Evolutionary conservation across 2,888 invertebrate genomes (phyloP), one percentile per base, ranked within the genome.

Genomic region (Hartigia nigra): DNA sequence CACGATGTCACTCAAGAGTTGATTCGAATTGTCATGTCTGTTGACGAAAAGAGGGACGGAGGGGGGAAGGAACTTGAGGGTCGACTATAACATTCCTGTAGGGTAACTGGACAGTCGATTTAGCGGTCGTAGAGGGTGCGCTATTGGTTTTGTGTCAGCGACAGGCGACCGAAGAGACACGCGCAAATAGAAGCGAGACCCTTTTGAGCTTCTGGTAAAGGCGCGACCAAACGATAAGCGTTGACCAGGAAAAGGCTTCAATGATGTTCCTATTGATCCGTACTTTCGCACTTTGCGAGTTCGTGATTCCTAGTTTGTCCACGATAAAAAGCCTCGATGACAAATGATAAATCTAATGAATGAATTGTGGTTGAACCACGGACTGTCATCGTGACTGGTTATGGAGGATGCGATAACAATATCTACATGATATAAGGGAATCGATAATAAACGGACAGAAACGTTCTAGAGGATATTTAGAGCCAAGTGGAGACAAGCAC

Each of bases 401-500:
- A 23, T 9, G 55, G 23, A 55, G 2, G 23, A 23, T 55, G 9
- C 23, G 55, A 55, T 55, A 55, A 9, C 55, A 23, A 55, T 55
- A 55, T 55, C 55, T 23, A 23, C 23, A 23, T 9, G 55, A 55
- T 9, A 55, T 2, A 55, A 23, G 9, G 9, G 23, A 55, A 23
- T 55, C 23, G 23, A 55, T 55, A 55, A 55, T 55, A 55, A 55
- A 55, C 55, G 23, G 55, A 55, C 55, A 55, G 55, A 23, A 55
- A 23, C 55, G 23, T 55, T 55, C 55, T 9, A 55, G 55, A 55
- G 55, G 55, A 55, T 23, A 55, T 23, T 55, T 55, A 55, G 55
- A 55, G 55, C 23, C 55, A 34, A 72, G 72, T 34, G 72, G 72
- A 72, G 72, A 72, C 31, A 79, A 35, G 82, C 81, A 9, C 23